Percentiles rank a stretch among this genome's conserved stretches.
Evolutionary conservation across 2,888 invertebrate genomes (phyloP).

Genomic region (Thymelicus lineola): DNA sequence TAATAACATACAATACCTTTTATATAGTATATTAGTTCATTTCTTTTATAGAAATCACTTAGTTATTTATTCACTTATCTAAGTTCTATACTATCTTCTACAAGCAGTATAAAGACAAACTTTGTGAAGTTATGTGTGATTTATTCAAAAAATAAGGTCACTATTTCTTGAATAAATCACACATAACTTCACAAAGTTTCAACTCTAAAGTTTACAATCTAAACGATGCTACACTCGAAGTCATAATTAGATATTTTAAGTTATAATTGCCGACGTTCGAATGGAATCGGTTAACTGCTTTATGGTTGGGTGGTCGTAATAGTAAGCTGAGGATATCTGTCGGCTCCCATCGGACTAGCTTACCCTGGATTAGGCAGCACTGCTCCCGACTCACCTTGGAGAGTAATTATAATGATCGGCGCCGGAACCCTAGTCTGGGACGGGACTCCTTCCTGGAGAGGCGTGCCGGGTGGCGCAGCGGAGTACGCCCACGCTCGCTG

Average conservation of each 20-base stretch:
- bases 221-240: conserved; percentile 36
- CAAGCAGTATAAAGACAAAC: no score
- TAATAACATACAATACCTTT: no score
- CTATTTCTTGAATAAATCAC: no score
- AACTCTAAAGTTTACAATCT: not conserved
- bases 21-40: no score
- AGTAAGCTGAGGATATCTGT: conserved; percentile 71
- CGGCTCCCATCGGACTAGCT: conserved; percentile 66
- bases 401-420: conserved; percentile 85
- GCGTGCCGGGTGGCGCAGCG: conserved; percentile 81
- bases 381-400: conserved; percentile 81
- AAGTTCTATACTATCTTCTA: no score
- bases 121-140: no score
- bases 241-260: conserved; percentile 63
- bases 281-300: conserved; percentile 73
- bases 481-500: conserved; percentile 76
- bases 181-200: no score
- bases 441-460: conserved; percentile 81
- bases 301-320: conserved; percentile 71
- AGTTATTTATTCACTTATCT: no score
- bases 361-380: conserved; percentile 72
- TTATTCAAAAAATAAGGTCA: no score
- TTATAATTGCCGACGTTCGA: conserved; percentile 69
- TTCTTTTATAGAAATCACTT: no score
- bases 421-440: conserved; percentile 79